Conservation (phyloP, 1,140 invertebrate genomes). For the Zaprionus ornatus region DNA sequence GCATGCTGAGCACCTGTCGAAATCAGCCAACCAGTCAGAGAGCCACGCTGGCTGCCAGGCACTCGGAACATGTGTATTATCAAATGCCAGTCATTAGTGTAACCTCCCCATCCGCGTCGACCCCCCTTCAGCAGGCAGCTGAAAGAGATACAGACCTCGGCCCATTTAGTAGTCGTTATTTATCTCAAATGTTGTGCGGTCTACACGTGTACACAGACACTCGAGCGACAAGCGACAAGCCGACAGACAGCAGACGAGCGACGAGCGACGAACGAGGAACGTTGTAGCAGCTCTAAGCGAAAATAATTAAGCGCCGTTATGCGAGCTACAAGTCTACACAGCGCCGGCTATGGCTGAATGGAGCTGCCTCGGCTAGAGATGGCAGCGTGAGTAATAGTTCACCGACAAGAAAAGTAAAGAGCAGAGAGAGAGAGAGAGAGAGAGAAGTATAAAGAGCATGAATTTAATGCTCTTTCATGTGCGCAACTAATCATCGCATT, state of each 20-base stretch:
- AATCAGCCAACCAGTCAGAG: constrained; percentile 17
- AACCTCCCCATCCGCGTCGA: not conserved
- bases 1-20: constrained; percentile 64
- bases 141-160: constrained; percentile 10
- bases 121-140: not conserved
- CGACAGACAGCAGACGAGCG: not conserved
- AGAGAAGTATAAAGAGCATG: no score
- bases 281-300: constrained; percentile 40
- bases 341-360: constrained; percentile 20
- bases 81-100: constrained; percentile 76
- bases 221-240: not conserved
- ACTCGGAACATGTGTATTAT: constrained; percentile 75
- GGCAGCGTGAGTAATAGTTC: constrained; percentile 40
- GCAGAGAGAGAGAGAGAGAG: no score
- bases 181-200: constrained; percentile 66
- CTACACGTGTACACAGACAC: constrained; percentile 65
- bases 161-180: constrained; percentile 56
- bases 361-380: constrained; percentile 43
- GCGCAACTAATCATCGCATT: not conserved
- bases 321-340: constrained; percentile 59
- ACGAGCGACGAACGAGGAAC: not conserved
- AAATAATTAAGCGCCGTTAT: constrained; percentile 74
- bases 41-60: not conserved
- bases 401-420: not conserved
- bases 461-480: not conserved